Conservation (phyloP, 2,888 invertebrate genomes). For the Carterocephalus palaemon region DNA sequence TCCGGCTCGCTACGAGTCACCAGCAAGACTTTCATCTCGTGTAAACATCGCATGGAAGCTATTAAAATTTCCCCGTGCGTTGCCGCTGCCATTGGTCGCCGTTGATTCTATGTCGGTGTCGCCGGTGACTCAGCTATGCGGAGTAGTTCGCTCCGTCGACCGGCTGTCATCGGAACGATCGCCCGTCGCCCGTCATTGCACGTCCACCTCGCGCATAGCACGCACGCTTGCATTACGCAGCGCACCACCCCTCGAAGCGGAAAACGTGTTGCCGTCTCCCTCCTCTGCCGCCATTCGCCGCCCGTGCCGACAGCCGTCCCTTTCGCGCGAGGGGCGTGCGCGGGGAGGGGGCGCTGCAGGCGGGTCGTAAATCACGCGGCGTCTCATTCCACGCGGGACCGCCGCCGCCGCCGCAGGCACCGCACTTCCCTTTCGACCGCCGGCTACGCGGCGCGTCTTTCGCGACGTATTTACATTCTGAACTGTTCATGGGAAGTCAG, state of each 20-base stretch:
- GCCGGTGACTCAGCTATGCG: slow-evolving; percentile 64
- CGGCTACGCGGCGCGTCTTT: slow-evolving; percentile 72
- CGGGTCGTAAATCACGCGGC: slow-evolving; percentile 79
- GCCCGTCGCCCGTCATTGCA: slow-evolving; percentile 75
- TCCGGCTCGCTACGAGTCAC: too few relatives aligned
- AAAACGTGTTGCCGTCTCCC: slow-evolving; percentile 58
- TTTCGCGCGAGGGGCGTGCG: slow-evolving; percentile 58
- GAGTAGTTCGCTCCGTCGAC: slow-evolving; percentile 63
- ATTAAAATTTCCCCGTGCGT: slow-evolving; percentile 37
- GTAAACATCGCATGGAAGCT: slow-evolving; percentile 36
- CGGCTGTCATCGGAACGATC: slow-evolving; percentile 74
- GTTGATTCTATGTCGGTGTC: slow-evolving; percentile 49
- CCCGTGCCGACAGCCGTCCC: slow-evolving; percentile 45
- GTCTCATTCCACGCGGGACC: slow-evolving; percentile 79
- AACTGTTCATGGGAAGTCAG: slow-evolving; percentile 60
- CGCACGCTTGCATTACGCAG: slow-evolving; percentile 79
- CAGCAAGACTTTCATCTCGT: slow-evolving; percentile 49
- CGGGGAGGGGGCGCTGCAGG: slow-evolving; percentile 77
- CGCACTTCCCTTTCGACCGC: slow-evolving; percentile 73
- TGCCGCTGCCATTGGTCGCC: slow-evolving; percentile 39
- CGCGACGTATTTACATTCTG: slow-evolving; percentile 73
- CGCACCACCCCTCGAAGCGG: slow-evolving; percentile 71
- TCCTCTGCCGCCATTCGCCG: slow-evolving; percentile 39
- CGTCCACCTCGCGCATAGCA: slow-evolving; percentile 77
- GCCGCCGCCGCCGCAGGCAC: slow-evolving; percentile 75